A percentile compares a stretch with the other conserved stretches of the same genome.
These are phyloP conservation scores for Drosophila tanythrix DNA, from an alignment of 2,888 invertebrate species.

Conservation along the genomic window DNA sequence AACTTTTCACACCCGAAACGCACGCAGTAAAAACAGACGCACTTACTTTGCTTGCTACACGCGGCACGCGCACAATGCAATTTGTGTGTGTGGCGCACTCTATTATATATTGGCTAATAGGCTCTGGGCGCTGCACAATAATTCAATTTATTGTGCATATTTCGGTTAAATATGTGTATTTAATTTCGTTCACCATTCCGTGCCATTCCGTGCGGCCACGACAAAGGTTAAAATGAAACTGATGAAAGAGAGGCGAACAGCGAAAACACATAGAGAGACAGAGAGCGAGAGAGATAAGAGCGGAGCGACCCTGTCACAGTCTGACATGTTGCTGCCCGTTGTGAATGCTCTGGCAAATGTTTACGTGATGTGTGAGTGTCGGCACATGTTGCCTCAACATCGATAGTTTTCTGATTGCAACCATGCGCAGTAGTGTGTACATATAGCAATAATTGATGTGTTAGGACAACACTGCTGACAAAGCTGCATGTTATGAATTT, in stretches of 20 bases:
- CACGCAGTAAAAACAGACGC: slow-evolving; percentile 33
- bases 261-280: slow-evolving; percentile 31
- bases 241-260: slow-evolving; percentile 54
- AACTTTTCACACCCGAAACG: slow-evolving; percentile 67
- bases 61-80: slow-evolving; percentile 21
- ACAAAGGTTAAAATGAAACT: slow-evolving; percentile 63
- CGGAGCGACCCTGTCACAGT: slow-evolving; percentile 43
- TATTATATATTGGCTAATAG: slow-evolving; percentile 11
- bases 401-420: slow-evolving; percentile 3
- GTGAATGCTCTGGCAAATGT: slow-evolving; percentile 35
- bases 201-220: slow-evolving; percentile 63
- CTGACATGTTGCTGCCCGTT: slow-evolving; percentile 30
- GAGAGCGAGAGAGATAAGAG: slow-evolving; percentile 28
- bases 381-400: slow-evolving; percentile 50
- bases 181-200: slow-evolving; percentile 59
- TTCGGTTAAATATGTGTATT: slow-evolving; percentile 43
- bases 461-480: slow-evolving; percentile 4
- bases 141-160: slow-evolving; percentile 68
- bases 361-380: slow-evolving; percentile 33
- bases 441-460: not conserved
- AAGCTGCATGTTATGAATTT: slow-evolving; percentile 14
- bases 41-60: slow-evolving; percentile 42
- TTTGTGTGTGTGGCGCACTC: slow-evolving; percentile 14
- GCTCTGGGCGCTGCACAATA: slow-evolving; percentile 64
- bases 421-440: slow-evolving; percentile 40